Base-by-base conservation (phyloP, 2,888 invertebrate species). In the Drosophila borealis region DNA sequence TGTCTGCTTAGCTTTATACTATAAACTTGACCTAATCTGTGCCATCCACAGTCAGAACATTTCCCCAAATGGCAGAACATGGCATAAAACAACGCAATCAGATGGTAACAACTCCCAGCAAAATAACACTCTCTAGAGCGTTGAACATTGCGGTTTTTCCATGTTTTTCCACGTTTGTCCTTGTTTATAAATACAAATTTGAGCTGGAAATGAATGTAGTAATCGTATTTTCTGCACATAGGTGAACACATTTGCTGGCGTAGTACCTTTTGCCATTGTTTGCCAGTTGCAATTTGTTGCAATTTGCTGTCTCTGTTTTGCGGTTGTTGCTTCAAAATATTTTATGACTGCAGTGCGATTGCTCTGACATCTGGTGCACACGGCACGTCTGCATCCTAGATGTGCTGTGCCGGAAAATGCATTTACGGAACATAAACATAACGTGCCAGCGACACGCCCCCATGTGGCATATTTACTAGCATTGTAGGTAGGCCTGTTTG, bases 401-500 rank as follows among this genome's bases (percentile, higher is more conserved):
- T 66, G 50, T 36, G 34, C 62, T 48, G 49, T 39, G 64, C 48
- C 51, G 66, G 56, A 54, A 72, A 79, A 70, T 85, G 86, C 88
- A 83, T 88, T 83, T 85, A 74, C 85, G 86, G 85, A 77, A 74
- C 88, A 79, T 72, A 82, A 88, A 80, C 74, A 83, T 86, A 76
- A 71, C 69, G 67, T 56, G 53, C 63, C 42, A 54, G 48, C 13
- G 60, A 42, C 77, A 80, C 80, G 63, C 88, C 69, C 63, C 34
- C 80, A 44, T 14, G 21, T 42, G 42, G 44, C 14, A 37, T 44
- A 39, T 25, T 36, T 21, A 10, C 2, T 51, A 4, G 10, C n/a
- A 9, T 39, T 17, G 33, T 42, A 13, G 51, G 29, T 59, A 61
- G 71, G 72, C 62, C 62, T 61, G 56, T 37, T 49, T 33, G 53